Evolutionary conservation across 2,113 vertebrate genomes (phyloP), one percentile per base, ranked within the genome.

Genomic region (Prunella fulvescens): DNA sequence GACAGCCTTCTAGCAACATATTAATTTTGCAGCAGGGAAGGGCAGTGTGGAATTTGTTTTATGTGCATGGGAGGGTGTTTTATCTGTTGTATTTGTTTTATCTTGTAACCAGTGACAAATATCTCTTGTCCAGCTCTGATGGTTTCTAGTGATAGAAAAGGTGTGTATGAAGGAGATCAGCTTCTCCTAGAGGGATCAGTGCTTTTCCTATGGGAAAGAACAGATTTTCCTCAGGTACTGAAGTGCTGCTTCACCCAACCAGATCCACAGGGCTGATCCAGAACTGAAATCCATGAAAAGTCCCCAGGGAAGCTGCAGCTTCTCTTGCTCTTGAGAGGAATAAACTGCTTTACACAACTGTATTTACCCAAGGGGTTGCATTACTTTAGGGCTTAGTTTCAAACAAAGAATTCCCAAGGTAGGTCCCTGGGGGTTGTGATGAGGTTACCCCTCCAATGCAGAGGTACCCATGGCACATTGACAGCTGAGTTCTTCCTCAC

Each of bases 391-490:
- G 61, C 60, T 91, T 53, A 5, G 9, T 53, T 76, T 80, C 71
- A 37, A 79, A 62, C 7, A 12, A 1, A 47, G 42, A 28, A 3
- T 50, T 61, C 16, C 44, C 76, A 35, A 56, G 26, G 62, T 54
- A 48, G 50, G 19, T 50, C 40, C 62, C 40, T 5, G 19, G 19
- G 25, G 44, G 19, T 17, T n/a, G 67, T 1, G 13, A 35, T 53
- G 61, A 13, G 44, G 53, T 67, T 50, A 1, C 57, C 20, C 35
- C 29, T 80, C 53, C 80, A 78, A 56, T 1, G 14, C 86, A 53
- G 92, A 53, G 31, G 12, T 39, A 57, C 45, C 56, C 2, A 1
- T 1, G 5, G 22, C 4, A 1, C 47, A 1, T 1, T 5, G 3
- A 19, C 69, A 47, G 26, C 25, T 25, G 67, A 42, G 29, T 7